phyloP scores from a whole-genome alignment of 1,140 invertebrate genomes.

The Samia ricini region DNA sequence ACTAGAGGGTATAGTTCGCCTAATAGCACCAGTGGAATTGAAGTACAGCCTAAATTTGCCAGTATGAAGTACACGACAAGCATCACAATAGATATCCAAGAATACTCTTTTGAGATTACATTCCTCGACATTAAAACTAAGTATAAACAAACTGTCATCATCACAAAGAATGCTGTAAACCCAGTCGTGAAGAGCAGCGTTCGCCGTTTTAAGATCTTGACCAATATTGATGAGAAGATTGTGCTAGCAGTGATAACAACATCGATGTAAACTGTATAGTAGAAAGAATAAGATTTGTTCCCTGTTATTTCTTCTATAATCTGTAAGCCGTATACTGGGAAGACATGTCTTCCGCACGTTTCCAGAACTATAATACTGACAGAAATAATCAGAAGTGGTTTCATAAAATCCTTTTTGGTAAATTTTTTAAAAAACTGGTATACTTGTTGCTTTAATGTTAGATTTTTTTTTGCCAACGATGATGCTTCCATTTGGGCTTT shows the following conservation, averaged over 20 bases:
- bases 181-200: conserved; percentile 48
- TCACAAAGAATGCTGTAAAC: conserved; percentile 34
- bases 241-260: conserved; percentile 49
- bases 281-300: conserved; percentile 41
- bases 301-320: conserved; percentile 51
- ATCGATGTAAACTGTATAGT: conserved; percentile 55
- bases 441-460: conserved; percentile 8
- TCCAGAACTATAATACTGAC: conserved; percentile 43
- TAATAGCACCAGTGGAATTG: conserved; percentile 49
- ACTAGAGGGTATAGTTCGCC: conserved; percentile 56
- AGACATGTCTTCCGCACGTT: conserved; percentile 52
- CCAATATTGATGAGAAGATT: conserved; percentile 44
- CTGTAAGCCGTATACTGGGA: conserved; percentile 53
- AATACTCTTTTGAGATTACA: conserved; percentile 20
- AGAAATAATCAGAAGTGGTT: conserved; percentile 43
- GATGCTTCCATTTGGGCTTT: conserved; percentile 38
- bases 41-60: conserved; percentile 55
- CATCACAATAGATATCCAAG: conserved; percentile 43
- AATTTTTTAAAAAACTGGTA: conserved; percentile 46
- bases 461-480: background rate
- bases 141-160: conserved; percentile 37
- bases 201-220: conserved; percentile 47
- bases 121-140: conserved; percentile 31
- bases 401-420: conserved; percentile 46
- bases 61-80: conserved; percentile 51